Percentiles rank a stretch among this genome's conserved stretches.
Evolutionary conservation across 1,140 invertebrate species (phyloP).

Genomic region (Calephelis virginiensis): DNA sequence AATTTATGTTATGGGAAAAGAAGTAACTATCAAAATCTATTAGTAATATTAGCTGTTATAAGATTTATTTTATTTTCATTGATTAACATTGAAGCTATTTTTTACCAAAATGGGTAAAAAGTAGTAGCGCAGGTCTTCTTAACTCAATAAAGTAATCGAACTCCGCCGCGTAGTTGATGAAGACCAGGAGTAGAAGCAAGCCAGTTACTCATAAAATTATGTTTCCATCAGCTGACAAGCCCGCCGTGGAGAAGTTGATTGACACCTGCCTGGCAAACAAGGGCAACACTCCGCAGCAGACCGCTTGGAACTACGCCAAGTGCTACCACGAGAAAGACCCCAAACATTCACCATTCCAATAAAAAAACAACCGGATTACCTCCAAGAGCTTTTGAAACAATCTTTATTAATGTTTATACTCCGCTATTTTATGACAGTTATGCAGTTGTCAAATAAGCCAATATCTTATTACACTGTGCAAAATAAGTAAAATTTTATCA

Average conservation of each 20-base stretch:
- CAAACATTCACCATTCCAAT: slow-evolving; percentile 71
- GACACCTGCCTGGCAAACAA: slow-evolving; percentile 70
- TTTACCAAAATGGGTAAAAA: too few relatives aligned
- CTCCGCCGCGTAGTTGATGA: too few relatives aligned
- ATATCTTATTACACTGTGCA: too few relatives aligned
- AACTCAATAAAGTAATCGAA: too few relatives aligned
- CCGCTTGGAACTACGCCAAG: slow-evolving; percentile 77
- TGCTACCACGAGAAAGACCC: slow-evolving; percentile 78
- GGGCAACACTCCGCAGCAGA: slow-evolving; percentile 72
- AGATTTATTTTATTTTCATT: too few relatives aligned
- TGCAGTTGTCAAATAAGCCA: background rate
- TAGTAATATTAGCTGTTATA: too few relatives aligned
- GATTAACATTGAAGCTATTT: too few relatives aligned
- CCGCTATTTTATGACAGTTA: background rate
- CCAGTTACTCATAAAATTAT: slow-evolving; percentile 4
- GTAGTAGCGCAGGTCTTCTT: too few relatives aligned
- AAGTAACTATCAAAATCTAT: too few relatives aligned
- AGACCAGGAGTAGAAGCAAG: too few relatives aligned
- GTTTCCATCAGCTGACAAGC: slow-evolving; percentile 60
- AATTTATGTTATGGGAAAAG: too few relatives aligned
- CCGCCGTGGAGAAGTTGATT: slow-evolving; percentile 66
- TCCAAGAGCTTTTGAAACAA: background rate
- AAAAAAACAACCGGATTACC: slow-evolving; percentile 31
- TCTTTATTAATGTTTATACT: background rate
- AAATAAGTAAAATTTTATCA: too few relatives aligned